Percentiles rank a stretch among this genome's conserved stretches.
Evolutionary conservation across 1,140 invertebrate species (phyloP).

Genomic region (Caenorhabditis tropicalis): DNA sequence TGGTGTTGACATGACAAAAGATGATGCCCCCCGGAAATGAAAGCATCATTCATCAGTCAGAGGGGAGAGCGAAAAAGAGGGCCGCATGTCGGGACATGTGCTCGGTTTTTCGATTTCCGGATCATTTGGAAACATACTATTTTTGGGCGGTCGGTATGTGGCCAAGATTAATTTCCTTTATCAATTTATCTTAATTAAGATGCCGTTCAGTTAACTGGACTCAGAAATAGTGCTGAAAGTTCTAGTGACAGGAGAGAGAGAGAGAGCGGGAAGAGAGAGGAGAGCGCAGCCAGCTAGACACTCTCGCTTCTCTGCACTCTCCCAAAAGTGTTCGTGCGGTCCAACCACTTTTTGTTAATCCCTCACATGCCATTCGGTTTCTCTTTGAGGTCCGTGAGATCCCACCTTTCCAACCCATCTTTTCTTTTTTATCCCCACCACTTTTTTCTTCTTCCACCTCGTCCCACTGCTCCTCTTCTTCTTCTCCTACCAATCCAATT

Average conservation of each 20-base stretch:
- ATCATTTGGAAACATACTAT: not conserved
- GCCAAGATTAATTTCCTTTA: not conserved
- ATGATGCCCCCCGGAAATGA: constrained; percentile 36
- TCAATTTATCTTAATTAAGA: no score
- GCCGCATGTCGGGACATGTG: not conserved
- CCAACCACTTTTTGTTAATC: no score
- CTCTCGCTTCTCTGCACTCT: no score
- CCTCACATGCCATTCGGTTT: not conserved
- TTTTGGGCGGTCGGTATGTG: not conserved
- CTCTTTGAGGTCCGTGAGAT: not conserved
- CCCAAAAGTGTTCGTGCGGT: no score
- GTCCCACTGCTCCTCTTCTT: not conserved
- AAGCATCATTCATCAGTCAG: constrained; percentile 23
- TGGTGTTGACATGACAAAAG: constrained; percentile 40
- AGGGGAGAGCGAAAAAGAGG: no score
- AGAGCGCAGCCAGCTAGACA: no score
- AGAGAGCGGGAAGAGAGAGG: no score
- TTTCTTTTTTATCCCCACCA: not conserved
- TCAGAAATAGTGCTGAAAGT: no score
- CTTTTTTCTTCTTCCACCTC: not conserved
- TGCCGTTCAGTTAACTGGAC: no score
- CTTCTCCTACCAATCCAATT: constrained; percentile 26
- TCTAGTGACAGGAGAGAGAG: no score
- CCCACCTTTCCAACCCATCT: not conserved
- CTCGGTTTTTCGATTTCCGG: constrained; percentile 16